These are phyloP conservation scores for Lagocephalus sceleratus DNA, from an alignment of 2,797 vertebrate genomes.

Conservation along the genomic window DNA sequence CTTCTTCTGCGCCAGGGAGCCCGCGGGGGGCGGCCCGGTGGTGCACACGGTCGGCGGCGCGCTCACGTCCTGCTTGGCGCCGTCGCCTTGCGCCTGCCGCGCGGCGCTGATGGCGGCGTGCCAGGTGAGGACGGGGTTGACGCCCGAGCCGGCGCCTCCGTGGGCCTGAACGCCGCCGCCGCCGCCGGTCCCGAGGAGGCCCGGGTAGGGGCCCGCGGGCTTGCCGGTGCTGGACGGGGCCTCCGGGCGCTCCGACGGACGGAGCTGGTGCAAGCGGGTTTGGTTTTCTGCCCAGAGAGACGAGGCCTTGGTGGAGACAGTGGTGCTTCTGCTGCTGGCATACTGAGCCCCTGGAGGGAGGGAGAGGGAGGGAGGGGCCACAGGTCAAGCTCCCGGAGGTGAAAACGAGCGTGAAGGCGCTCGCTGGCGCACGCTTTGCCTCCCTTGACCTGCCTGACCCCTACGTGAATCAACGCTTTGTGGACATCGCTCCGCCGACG, in stretches of 20 bases:
- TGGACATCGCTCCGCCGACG: no score
- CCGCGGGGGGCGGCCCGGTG: constrained; percentile 76
- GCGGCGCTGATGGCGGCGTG: constrained; percentile 92
- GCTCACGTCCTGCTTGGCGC: constrained; percentile 79
- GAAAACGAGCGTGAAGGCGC: background rate
- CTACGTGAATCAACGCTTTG: no score
- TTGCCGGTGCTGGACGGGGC: constrained; percentile 61
- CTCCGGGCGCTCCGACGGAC: constrained; percentile 62
- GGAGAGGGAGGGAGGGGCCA: constrained; percentile 1
- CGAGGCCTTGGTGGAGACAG: constrained; percentile 82
- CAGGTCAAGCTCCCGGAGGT: background rate
- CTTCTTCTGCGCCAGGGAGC: constrained; percentile 94
- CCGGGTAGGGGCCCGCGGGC: constrained; percentile 54
- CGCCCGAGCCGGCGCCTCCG: constrained; percentile 45
- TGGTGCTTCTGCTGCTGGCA: constrained; percentile 88
- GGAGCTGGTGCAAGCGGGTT: constrained; percentile 72
- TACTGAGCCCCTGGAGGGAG: constrained; percentile 85
- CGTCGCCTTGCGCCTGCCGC: constrained; percentile 84
- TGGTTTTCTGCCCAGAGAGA: constrained; percentile 82
- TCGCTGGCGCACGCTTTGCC: no score
- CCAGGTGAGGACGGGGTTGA: constrained; percentile 84
- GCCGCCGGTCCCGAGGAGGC: constrained; percentile 54
- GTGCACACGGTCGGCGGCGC: constrained; percentile 56
- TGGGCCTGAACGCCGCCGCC: constrained; percentile 31
- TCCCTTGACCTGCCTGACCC: no score